Base-by-base conservation (phyloP, 2,797 vertebrate species). In the Numenius phaeopus region DNA sequence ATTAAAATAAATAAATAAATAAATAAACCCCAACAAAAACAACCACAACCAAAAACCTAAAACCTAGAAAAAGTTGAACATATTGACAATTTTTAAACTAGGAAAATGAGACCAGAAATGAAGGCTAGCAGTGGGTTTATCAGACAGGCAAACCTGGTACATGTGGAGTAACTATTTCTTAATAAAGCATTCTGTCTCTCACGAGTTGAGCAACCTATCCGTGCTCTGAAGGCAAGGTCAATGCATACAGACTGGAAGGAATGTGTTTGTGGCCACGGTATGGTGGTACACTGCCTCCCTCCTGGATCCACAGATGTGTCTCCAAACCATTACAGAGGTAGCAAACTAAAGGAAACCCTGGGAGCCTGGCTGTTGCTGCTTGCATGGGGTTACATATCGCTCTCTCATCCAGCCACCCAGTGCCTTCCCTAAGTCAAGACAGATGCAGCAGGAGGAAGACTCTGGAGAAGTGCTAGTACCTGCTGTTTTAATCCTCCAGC, bases 251-350 rank as follows among this genome's bases (percentile, higher is more conserved):
- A 64, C n/a, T 14, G 26, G 42, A 87, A 88, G 34, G 30, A 58
- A 12, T 23, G 27, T 66, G 54, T 62, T 61, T 89, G 9, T 67
- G 44, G 49, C n/a, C 58, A 20, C 0, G 0, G 8, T 37, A 49
- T 73, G 59, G 39, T 77, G 64, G 24, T 32, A 40, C 4, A 9
- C 11, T 30, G 5, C 54, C 24, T 93, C 32, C 19, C 26, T 87
- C 24, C 37, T 49, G 42, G 17, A 42, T 87, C 37, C 46, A 42
- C 58, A 42, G 34, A 29, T 46, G 14, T 40, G 49, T 76, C 54
- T 91, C 50, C 44, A 22, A 26, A 47, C 30, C 29, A 14, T 65
- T 73, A 26, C 30, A 44, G 65, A 62, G 8, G 14, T 37, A 15
- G 18, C 4, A 55, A 34, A 4, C 32, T 55, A 7, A 82, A 76